phyloP scores from a whole-genome alignment of 2,113 vertebrate genomes.

The Hiodon tergisus region DNA sequence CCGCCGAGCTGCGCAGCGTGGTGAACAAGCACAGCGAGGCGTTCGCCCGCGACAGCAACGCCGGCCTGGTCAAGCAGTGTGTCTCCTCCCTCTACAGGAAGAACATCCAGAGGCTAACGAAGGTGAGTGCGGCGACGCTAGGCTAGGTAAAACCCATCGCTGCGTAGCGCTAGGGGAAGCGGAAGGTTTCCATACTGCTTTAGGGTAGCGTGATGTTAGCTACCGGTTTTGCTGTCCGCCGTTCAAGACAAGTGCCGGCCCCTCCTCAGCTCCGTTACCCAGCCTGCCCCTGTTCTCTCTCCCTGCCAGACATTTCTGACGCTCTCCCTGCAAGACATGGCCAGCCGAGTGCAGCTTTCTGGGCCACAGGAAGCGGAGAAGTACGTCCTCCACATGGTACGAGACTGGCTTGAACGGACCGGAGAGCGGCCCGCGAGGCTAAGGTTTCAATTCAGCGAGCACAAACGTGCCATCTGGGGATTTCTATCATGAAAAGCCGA shows the following conservation, averaged over 20 bases:
- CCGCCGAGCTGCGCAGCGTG: conserved; percentile 81
- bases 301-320: conserved; percentile 91
- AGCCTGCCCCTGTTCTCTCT: neutral
- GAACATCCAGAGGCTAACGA: conserved; percentile 97
- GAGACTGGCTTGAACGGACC: conserved; percentile 25
- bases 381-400: conserved; percentile 97
- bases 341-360: conserved; percentile 91
- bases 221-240: neutral
- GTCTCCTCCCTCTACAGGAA: conserved; percentile 97
- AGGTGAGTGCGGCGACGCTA: conserved; percentile 60
- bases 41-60: conserved; percentile 90
- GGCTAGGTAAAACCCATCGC: neutral
- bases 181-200: no score
- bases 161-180: no score
- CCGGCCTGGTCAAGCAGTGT: conserved; percentile 94
- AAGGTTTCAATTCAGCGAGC: neutral
- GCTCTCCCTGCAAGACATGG: conserved; percentile 97
- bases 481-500: no score
- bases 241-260: no score
- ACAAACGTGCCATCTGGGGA: neutral
- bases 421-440: neutral
- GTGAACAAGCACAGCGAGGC: conserved; percentile 92
- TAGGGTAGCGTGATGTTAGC: neutral
- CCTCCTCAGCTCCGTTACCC: no score
- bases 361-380: conserved; percentile 97